A percentile compares a stretch with the other conserved stretches of the same genome.
Evolutionary conservation across 1,140 invertebrate species (phyloP).

Genomic region (Cardiocondyla obscurior): DNA sequence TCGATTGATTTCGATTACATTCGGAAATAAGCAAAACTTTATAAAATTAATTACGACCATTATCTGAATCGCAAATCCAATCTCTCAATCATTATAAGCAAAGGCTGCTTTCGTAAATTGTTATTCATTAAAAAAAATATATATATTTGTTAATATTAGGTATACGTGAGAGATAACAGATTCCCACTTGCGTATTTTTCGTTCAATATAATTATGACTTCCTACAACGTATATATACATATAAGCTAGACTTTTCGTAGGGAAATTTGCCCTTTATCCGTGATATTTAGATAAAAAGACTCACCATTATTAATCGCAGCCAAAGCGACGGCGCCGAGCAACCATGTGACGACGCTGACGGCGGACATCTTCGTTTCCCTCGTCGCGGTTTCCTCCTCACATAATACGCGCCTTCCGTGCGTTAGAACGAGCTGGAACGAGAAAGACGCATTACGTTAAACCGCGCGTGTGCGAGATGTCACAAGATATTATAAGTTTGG

Average conservation of each 20-base stretch:
- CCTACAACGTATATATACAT: too few species aligned
- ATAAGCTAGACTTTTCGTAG: background rate
- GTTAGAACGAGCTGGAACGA: conserved; percentile 66
- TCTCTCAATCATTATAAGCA: background rate
- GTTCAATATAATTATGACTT: background rate
- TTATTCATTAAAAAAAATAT: too few species aligned
- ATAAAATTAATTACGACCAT: background rate
- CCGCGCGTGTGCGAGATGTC: conserved; percentile 24
- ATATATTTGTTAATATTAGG: too few species aligned
- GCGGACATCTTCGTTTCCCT: conserved; percentile 77
- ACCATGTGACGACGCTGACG: conserved; percentile 72
- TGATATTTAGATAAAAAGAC: conserved; percentile 49
- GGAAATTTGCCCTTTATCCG: background rate
- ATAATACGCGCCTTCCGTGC: conserved; percentile 70
- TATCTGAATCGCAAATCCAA: background rate
- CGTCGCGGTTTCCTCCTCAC: conserved; percentile 73
- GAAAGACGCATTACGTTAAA: conserved; percentile 59
- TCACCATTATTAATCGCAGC: conserved; percentile 78
- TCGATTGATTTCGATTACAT: background rate
- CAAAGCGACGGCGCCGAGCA: conserved; percentile 76
- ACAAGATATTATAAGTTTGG: conserved; percentile 49
- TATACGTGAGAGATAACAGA: too few species aligned
- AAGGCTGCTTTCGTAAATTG: background rate
- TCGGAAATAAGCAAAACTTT: background rate
- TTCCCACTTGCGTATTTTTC: too few species aligned